Evolutionary conservation across 2,888 invertebrate genomes (phyloP), one percentile per base, ranked within the genome.

Genomic region (Celastrina argiolus): DNA sequence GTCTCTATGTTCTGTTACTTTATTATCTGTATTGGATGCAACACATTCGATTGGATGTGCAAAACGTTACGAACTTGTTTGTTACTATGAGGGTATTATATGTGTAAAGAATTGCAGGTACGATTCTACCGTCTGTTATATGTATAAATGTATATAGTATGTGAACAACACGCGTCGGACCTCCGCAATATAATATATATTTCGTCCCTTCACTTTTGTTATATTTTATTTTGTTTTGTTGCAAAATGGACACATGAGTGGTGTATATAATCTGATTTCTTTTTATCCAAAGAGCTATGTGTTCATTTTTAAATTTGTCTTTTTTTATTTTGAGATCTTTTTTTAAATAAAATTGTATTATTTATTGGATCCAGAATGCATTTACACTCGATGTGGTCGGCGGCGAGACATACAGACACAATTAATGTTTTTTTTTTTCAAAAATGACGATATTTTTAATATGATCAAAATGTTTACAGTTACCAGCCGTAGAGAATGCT

Each of bases 301-400:
- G 90, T 91, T 91, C 90, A 87, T 86, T 84, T 84, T 78, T 79
- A 74, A 76, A 80, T 61, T 80, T 80, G 74, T 77, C 74, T 75
- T 78, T 77, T 80, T 78, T 79, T 78, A 79, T 78, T 81, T 78
- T 75, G 61, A 61, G 61, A 61, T 75, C 76, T 78, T 80, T 75
- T 73, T 77, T 74, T 71, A 73, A 75, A 73, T 83, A 83, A 87
- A 84, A 84, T 87, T 87, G 83, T 87, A 76, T 81, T 84, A 84
- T 84, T 88, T 87, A 87, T 88, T 86, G 81, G 81, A 84, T 81
- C 89, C 89, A 88, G 89, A 81, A 74, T 88, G 89, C 89, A 89
- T 90, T 90, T 79, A 73, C 82, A 81, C 78, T 81, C 80, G 80
- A 75, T 78, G 69, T 70, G 67, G 61, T 28, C 18, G 39, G 36